A percentile compares a stretch with the other conserved stretches of the same genome.
Conservation (phyloP, 2,113 vertebrate species). For the Centropus bengalensis region DNA sequence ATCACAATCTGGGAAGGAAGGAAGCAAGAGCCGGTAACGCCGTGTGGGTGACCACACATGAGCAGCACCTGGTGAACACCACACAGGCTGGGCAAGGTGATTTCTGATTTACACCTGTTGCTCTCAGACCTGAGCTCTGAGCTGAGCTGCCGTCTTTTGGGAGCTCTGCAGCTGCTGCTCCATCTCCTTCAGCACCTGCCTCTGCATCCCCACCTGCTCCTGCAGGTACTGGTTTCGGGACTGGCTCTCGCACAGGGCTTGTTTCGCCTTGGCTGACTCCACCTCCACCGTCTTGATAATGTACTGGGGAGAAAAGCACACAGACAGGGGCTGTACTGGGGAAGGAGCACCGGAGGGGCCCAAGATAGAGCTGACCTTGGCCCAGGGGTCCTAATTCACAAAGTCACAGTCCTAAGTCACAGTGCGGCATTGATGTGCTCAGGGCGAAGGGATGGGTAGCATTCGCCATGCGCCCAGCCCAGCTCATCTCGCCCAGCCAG, state of each 20-base stretch:
- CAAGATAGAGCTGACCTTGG: neutral
- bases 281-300: conserved; percentile 86
- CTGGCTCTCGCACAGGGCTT: conserved; percentile 84
- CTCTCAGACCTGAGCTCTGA: conserved; percentile 85
- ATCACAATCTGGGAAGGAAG: conserved; percentile 80
- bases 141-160: conserved; percentile 83
- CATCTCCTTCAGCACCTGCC: conserved; percentile 87
- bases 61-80: neutral
- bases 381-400: neutral
- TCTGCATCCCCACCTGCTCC: conserved; percentile 90
- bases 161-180: conserved; percentile 90
- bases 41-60: neutral
- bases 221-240: conserved; percentile 84
- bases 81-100: accelerated
- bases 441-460: neutral
- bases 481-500: neutral
- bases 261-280: conserved; percentile 83
- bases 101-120: neutral
- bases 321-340: neutral
- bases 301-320: conserved; percentile 65
- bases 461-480: neutral
- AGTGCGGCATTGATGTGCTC: neutral
- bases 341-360: neutral
- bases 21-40: neutral
- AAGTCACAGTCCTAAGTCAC: neutral